Evolutionary conservation across 2,888 invertebrate species (phyloP), one percentile per base, ranked within the genome.

Genomic region (Muschampia plurimacula): DNA sequence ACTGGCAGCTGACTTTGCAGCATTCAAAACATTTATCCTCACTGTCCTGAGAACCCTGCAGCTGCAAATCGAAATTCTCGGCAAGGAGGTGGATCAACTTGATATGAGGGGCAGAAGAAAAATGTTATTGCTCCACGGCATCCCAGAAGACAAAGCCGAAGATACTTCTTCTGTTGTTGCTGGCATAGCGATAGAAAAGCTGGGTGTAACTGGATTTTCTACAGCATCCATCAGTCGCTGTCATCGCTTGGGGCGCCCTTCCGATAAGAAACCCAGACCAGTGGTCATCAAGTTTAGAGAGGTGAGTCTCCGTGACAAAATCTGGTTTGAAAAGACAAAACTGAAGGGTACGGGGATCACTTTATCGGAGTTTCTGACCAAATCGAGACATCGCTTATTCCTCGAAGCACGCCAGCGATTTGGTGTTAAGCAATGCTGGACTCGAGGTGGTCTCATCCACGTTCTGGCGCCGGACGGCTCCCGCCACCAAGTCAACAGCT

Each of bases 321-420:
- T 39, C 13, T 60, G 60, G 60, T 60, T 60, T 39, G 60, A 32
- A n/a, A 60, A 60, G n/a, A 36, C 60, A 7, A 60, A 60, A 12
- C 39, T 60, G 6, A 60, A 60, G 7, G 60, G 39, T 7, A n/a
- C 60, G 2, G 60, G 60, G 2, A 39, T 60, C n/a, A 60, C 60
- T 32, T 7, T 60, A n/a, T 60, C 60, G 7, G 60, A 60, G 12
- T 60, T 36, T 7, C n/a, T 60, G 13, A 60, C 60, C 2, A 60
- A 60, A 39, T 8, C n/a, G 13, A 32, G 60, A 4, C 60, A 36
- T 13, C 1, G 4, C 32, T 13, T 60, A n/a, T 60, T 60, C 12
- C 13, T 60, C 39, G 60, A 36, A 13, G 60, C 60, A 0, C 36
- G 60, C 6, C 60, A 36, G n/a, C 39, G 39, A 13, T 60, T 60